Base-by-base conservation (phyloP, 2,113 vertebrate species). In the Cettia cetti region DNA sequence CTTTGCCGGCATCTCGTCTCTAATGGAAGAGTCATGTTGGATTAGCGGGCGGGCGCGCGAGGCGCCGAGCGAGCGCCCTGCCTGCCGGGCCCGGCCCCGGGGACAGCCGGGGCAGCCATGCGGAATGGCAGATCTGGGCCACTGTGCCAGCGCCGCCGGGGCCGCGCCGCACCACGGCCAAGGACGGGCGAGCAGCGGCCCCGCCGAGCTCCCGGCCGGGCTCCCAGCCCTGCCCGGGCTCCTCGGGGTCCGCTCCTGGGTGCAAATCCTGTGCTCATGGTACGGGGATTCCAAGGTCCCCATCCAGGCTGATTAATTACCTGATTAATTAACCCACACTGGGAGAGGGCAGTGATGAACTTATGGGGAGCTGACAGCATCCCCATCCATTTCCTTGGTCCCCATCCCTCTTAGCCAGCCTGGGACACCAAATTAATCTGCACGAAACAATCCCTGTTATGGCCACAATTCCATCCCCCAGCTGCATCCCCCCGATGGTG, bases 1-100 rank as follows among this genome's bases (percentile, higher is more conserved):
- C 96, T 97, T 95, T 93, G 87, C 63, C 16, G 6, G 69, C 92
- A 23, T 95, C 89, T 75, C 92, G 0, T 56, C 86, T 88, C 94
- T 97, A 97, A 97, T 97, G 96, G 94, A 97, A 96, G 96, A 97
- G 96, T 97, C 96, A 44, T 97, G 97, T 97, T 45, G 35, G 92
- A 97, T 97, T 97, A 96, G 93, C 37, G 52, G 94, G 90, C 47
- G 35, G 94, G 49, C 9, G 57, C 2, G 52, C 71, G 64, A 95
- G 64, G 86, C 18, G 56, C 56, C 6, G 76, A 72, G 93, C 54
- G 53, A 82, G 96, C 11, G 53, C 78, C 90, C 81, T 17, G 83
- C 47, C 88, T 39, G 95, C 65, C 40, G 35, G 92, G 1, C 89
- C 59, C 17, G 47, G 95, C 90, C 87, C 50, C 12, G 45, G 95